Percentiles rank a stretch among this genome's conserved stretches.
phyloP scores from a whole-genome alignment of 2,888 invertebrate genomes.

The Chouioia cunea region DNA sequence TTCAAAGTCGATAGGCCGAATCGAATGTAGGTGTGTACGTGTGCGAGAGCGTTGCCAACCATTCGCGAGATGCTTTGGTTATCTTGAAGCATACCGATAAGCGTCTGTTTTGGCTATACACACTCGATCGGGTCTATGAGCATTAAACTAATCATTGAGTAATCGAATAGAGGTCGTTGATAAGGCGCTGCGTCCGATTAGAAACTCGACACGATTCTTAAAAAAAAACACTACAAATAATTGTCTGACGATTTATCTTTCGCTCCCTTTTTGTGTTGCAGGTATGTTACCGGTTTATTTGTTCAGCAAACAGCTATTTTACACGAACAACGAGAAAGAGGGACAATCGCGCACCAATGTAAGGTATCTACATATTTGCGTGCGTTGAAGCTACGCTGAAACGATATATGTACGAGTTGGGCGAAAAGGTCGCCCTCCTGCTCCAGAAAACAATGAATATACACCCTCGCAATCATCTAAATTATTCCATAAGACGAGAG shows the following conservation, averaged over 20 bases:
- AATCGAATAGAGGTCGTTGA: not conserved
- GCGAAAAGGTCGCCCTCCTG: conserved; percentile 43
- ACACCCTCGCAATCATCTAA: conserved; percentile 62
- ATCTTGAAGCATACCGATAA: conserved; percentile 7
- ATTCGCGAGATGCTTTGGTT: conserved; percentile 24
- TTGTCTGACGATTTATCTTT: not conserved
- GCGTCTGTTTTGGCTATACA: too few relatives aligned
- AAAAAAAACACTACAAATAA: not conserved
- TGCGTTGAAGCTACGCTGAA: too few relatives aligned
- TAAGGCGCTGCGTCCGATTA: too few relatives aligned
- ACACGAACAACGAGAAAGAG: conserved; percentile 50
- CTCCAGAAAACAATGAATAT: too few relatives aligned
- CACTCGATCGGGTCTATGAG: too few relatives aligned
- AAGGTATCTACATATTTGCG: too few relatives aligned
- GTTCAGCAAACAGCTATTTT: conserved; percentile 25
- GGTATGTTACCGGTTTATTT: conserved; percentile 63
- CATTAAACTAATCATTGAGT: too few relatives aligned
- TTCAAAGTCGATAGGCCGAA: too few relatives aligned
- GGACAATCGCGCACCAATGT: not conserved
- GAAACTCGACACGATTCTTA: not conserved
- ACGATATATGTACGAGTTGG: conserved; percentile 47
- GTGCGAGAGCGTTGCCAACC: not conserved
- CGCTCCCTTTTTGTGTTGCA: conserved; percentile 57
- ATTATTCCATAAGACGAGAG: conserved; percentile 65
- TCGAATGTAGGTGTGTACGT: too few relatives aligned